A percentile compares a stretch with the other conserved stretches of the same genome.
Conservation (phyloP, 2,888 invertebrate species). For the Ischnus inquisitorius region DNA sequence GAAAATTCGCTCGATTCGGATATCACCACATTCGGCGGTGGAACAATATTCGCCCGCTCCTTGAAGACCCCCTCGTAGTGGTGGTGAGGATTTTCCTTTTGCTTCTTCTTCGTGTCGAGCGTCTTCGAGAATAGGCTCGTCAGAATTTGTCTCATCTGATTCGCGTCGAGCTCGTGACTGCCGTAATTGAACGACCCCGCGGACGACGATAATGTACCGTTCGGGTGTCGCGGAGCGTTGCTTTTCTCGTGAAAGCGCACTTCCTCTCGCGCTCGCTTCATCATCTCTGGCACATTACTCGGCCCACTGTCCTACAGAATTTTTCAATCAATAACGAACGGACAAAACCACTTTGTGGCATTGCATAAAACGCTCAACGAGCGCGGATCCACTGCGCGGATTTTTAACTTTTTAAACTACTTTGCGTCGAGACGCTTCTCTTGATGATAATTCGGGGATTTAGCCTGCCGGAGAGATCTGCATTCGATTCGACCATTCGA, state of each 20-base stretch:
- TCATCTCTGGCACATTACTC: conserved; percentile 88
- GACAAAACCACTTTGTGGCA: too few relatives aligned
- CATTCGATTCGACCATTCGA: too few relatives aligned
- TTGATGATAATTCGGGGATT: too few relatives aligned
- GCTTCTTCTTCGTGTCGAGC: conserved; percentile 77
- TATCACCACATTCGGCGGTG: conserved; percentile 71
- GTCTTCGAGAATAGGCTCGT: conserved; percentile 79
- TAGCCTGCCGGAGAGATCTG: too few relatives aligned
- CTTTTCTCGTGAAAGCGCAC: conserved; percentile 88
- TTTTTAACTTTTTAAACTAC: too few relatives aligned
- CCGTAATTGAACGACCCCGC: conserved; percentile 69
- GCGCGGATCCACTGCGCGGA: too few relatives aligned
- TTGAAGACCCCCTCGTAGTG: conserved; percentile 80
- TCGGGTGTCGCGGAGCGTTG: conserved; percentile 53
- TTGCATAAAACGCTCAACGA: too few relatives aligned
- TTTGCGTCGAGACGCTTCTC: too few relatives aligned
- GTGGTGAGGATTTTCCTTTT: conserved; percentile 77
- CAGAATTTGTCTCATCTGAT: conserved; percentile 79
- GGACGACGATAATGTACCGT: conserved; percentile 57
- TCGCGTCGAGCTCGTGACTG: conserved; percentile 81
- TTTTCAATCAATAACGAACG: too few relatives aligned
- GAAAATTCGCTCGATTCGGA: neutral
- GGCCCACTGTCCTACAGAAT: conserved; percentile 84
- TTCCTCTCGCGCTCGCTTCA: conserved; percentile 88
- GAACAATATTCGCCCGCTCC: conserved; percentile 79